Conservation (phyloP, 2,797 vertebrate species). For the Limosa lapponica region DNA sequence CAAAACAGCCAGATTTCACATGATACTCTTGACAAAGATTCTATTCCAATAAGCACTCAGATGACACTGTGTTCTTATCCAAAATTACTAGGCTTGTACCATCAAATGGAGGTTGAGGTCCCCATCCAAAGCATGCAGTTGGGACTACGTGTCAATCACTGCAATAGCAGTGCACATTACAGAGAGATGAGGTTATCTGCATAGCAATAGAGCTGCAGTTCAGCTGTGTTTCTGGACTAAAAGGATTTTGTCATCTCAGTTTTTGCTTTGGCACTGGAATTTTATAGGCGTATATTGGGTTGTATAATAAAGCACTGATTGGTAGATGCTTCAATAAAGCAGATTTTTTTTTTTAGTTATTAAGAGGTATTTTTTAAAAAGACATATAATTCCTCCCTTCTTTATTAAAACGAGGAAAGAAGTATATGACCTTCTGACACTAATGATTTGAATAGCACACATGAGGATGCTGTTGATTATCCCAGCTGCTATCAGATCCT, state of each 20-base stretch:
- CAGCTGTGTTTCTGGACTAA: background rate
- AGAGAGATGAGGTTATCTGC: background rate
- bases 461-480: background rate
- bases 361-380: background rate
- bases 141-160: background rate
- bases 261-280: background rate
- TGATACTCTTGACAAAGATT: background rate
- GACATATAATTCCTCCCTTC: rapidly evolving
- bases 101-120: background rate
- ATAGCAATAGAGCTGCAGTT: background rate
- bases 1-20: background rate
- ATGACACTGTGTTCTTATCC: background rate
- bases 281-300: background rate
- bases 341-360: background rate
- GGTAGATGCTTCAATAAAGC: background rate
- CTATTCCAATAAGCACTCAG: background rate
- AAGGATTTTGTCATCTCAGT: background rate
- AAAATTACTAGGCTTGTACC: background rate
- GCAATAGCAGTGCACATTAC: background rate
- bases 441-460: background rate
- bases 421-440: background rate
- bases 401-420: background rate
- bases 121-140: background rate
- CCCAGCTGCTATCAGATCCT: background rate
- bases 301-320: background rate